Conservation (phyloP, 1,140 invertebrate species). For the Venturia canescens region DNA sequence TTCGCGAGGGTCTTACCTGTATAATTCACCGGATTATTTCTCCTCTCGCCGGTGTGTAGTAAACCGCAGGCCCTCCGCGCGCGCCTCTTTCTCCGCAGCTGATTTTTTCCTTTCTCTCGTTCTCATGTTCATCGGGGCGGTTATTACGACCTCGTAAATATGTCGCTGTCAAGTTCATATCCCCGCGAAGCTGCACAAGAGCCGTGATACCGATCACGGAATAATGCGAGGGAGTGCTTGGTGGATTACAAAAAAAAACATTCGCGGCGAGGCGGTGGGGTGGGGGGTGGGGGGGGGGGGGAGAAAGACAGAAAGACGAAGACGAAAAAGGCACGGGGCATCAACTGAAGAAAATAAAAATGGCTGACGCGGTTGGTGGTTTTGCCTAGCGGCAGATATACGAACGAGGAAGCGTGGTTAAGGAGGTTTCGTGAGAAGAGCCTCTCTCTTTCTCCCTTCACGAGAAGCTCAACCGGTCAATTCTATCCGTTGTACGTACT, state of each 20-base stretch:
- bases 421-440: constrained; percentile 6
- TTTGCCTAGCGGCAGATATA: constrained; percentile 34
- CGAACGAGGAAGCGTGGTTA: constrained; percentile 14
- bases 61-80: constrained; percentile 29
- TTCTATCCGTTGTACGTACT: neutral
- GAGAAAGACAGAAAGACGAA: constrained; percentile 1
- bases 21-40: constrained; percentile 24
- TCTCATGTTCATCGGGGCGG: constrained; percentile 20
- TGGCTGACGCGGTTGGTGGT: constrained; percentile 22
- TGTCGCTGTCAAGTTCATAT: constrained; percentile 42
- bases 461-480: neutral
- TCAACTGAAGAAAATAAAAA: constrained; percentile 2
- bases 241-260: neutral
- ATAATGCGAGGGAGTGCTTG: constrained; percentile 34
- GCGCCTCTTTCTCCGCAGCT: neutral
- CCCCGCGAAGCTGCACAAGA: neutral
- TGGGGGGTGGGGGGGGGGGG: neutral
- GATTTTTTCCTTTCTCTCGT: neutral
- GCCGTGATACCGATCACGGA: constrained; percentile 42
- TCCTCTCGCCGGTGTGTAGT: neutral
- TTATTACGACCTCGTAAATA: constrained; percentile 50
- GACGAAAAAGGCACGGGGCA: constrained; percentile 2
- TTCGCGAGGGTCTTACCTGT: neutral
- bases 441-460: constrained; percentile 7
- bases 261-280: too few relatives aligned